Base-by-base conservation (phyloP, 2,888 invertebrate genomes). In the Anaspis maculata region DNA sequence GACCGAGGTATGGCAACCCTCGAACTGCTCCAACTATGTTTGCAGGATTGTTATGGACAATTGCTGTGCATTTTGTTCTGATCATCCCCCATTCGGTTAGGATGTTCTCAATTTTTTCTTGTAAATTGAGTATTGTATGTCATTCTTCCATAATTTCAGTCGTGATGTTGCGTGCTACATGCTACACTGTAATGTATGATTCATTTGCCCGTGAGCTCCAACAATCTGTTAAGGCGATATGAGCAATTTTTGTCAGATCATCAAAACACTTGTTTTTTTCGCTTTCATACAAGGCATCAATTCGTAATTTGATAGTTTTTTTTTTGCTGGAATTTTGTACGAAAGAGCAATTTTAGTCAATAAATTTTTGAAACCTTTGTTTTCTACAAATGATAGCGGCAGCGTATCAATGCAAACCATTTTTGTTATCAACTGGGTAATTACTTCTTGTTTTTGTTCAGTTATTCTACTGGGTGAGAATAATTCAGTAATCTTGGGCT, bases 21-120 rank as follows among this genome's bases (percentile, higher is more conserved):
- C 32, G 32, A 5, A 34, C 32, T 15, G 48, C 46, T 22, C 25
- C 32, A 23, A 42, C 41, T 21, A 52, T 52, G 40, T 52, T 52
- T 4, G 39, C 27, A 27, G 50, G 51, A 37, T 52, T 52, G 33
- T 52, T 49, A 31, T 48, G 48, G 2, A 51, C 44, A 21, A 45
- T 37, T 23, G 46, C 46, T 12, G 31, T 15, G 23, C 42, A 27
- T 45, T 49, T 43, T 3, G 42, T 33, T 25, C 7, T 9, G 3
- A n/a, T n/a, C n/a, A 52, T 39, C 12, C 25, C 37, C 45, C 43
- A 52, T 30, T 45, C 47, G 10, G 25, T 21, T n/a, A 42, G 10
- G 24, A 50, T 41, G n/a, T 31, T 30, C 29, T 34, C 15, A 13
- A 52, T 16, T 40, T 42, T 45, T 3, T 39, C 25, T 34, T 40